These are phyloP conservation scores for Semaprochilodus insignis DNA, from an alignment of 2,797 vertebrate species.

Conservation along the genomic window DNA sequence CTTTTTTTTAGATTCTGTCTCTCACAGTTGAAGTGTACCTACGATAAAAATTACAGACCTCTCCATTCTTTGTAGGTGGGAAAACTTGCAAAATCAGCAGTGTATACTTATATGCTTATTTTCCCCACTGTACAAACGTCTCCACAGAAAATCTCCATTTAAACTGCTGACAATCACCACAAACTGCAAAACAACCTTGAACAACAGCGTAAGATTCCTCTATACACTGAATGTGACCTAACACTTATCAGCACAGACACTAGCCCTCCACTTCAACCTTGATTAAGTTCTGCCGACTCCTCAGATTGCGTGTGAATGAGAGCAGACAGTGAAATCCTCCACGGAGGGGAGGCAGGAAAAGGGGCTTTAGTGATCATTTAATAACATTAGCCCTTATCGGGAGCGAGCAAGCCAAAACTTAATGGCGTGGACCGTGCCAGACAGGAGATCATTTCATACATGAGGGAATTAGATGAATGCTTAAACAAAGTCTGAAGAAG, in stretches of 20 bases:
- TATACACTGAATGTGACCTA: conserved; percentile 22
- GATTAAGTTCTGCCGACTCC: conserved; percentile 37
- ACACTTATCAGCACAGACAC: conserved; percentile 36
- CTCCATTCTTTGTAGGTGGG: no score
- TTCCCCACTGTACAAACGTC: no score
- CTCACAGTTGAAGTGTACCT: no score
- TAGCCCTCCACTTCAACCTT: conserved; percentile 21
- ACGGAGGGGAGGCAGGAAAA: conserved; percentile 65
- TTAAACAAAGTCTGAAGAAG: conserved; percentile 66
- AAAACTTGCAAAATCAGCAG: no score
- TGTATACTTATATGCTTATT: no score
- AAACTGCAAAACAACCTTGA: conserved; percentile 2
- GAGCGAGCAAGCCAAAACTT: conserved; percentile 66
- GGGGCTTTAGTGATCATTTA: conserved; percentile 72
- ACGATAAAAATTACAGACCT: no score
- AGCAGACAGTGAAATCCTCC: conserved; percentile 41
- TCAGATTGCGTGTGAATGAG: conserved; percentile 48
- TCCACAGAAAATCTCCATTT: neutral
- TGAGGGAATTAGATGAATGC: conserved; percentile 73
- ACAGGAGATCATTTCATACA: conserved; percentile 74
- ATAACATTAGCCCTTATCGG: conserved; percentile 74
- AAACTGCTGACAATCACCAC: neutral
- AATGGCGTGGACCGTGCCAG: conserved; percentile 65
- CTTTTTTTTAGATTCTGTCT: no score
- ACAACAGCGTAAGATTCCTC: conserved; percentile 21